phyloP scores from a whole-genome alignment of 2,888 invertebrate species.

The Apodemia duryi region DNA sequence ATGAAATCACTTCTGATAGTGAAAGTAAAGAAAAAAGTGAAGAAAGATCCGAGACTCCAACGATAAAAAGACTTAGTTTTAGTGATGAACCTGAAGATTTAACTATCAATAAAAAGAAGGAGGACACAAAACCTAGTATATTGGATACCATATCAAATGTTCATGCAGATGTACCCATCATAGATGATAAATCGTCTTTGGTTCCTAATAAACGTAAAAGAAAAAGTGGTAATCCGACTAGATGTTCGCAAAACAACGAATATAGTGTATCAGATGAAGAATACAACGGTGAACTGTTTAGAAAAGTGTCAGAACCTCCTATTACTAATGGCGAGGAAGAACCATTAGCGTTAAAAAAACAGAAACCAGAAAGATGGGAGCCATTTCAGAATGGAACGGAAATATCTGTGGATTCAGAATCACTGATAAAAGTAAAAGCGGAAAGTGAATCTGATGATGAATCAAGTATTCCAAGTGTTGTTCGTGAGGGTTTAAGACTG shows the following conservation, averaged over 20 bases:
- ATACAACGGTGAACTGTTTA: slow-evolving; percentile 65
- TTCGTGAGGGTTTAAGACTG: slow-evolving; percentile 67
- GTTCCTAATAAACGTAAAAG: slow-evolving; percentile 86
- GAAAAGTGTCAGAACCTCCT: slow-evolving; percentile 61
- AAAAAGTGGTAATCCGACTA: slow-evolving; percentile 90
- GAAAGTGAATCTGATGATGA: slow-evolving; percentile 75
- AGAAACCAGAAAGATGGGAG: slow-evolving; percentile 65
- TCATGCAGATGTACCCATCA: slow-evolving; percentile 54
- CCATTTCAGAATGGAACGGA: slow-evolving; percentile 70
- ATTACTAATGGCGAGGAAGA: slow-evolving; percentile 64
- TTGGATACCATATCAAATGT: slow-evolving; percentile 40
- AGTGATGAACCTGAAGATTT: slow-evolving; percentile 84
- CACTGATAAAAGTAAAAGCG: slow-evolving; percentile 63
- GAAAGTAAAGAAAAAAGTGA: slow-evolving; percentile 51
- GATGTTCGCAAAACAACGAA: slow-evolving; percentile 81
- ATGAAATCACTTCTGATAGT: slow-evolving; percentile 57
- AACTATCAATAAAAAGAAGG: slow-evolving; percentile 82
- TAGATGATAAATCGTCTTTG: slow-evolving; percentile 67
- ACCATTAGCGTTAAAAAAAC: slow-evolving; percentile 70
- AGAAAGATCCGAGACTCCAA: slow-evolving; percentile 44
- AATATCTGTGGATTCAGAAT: slow-evolving; percentile 61
- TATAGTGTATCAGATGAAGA: slow-evolving; percentile 72
- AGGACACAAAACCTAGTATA: slow-evolving; percentile 72
- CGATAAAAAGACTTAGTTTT: slow-evolving; percentile 56
- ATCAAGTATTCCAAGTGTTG: slow-evolving; percentile 70